phyloP scores from a whole-genome alignment of 2,113 vertebrate genomes.

The Alaudala cheleensis region DNA sequence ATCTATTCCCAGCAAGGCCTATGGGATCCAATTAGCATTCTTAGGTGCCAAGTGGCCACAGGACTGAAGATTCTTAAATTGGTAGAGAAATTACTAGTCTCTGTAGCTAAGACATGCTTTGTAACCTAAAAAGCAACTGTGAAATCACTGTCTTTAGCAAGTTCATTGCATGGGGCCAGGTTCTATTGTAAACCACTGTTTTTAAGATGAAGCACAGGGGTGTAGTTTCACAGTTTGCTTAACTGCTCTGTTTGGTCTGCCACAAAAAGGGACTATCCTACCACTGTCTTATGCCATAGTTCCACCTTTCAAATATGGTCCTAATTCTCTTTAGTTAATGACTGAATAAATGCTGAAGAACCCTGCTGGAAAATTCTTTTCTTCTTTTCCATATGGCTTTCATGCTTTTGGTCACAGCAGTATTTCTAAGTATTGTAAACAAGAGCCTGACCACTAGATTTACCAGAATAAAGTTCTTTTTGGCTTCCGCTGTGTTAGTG shows the following conservation, averaged over 20 bases:
- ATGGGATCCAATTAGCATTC: neutral
- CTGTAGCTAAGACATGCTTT: neutral
- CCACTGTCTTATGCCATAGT: neutral
- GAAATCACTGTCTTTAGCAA: slow-evolving; percentile 43
- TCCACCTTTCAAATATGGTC: neutral
- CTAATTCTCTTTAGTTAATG: neutral
- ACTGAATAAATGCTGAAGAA: neutral
- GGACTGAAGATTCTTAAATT: neutral
- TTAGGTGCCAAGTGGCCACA: neutral
- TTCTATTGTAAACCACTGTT: neutral
- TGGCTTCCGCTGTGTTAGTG: neutral
- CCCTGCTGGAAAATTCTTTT: neutral
- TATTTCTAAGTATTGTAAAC: neutral
- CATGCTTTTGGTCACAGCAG: neutral
- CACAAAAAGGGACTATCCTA: neutral
- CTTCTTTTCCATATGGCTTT: neutral
- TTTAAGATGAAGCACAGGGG: neutral
- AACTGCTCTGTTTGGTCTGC: neutral
- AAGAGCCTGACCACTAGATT: neutral
- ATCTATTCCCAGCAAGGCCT: slow-evolving; percentile 1
- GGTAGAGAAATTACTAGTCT: slow-evolving; percentile 25
- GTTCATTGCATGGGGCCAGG: neutral
- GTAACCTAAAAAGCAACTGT: slow-evolving; percentile 25
- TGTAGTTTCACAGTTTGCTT: neutral
- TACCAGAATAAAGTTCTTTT: neutral